A percentile compares a stretch with the other conserved stretches of the same genome.
phyloP scores from a whole-genome alignment of 2,797 vertebrate genomes.

The Sphenopsis melanotis region DNA sequence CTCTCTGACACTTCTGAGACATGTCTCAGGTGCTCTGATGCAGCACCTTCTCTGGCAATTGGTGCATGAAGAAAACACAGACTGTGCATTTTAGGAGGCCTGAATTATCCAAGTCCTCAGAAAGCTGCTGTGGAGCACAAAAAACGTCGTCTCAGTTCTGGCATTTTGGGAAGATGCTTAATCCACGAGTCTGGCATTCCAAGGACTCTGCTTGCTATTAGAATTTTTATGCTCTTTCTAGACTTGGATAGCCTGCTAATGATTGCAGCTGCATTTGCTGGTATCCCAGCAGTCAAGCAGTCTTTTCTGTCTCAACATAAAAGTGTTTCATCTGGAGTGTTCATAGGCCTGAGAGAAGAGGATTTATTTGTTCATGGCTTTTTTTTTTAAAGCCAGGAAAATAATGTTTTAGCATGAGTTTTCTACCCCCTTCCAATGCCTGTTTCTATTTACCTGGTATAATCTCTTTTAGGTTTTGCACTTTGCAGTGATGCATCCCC shows the following conservation, averaged over 20 bases:
- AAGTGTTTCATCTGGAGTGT: background rate
- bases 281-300: background rate
- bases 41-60: background rate
- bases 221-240: background rate
- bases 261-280: background rate
- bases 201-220: background rate
- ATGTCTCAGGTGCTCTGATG: background rate
- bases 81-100: background rate
- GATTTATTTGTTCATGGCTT: background rate
- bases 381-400: background rate
- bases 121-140: background rate
- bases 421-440: background rate
- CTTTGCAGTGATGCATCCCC: background rate
- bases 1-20: background rate
- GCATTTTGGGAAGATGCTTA: background rate
- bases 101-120: background rate
- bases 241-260: background rate
- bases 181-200: background rate
- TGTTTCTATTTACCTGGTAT: background rate
- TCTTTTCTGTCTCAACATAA: background rate
- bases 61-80: background rate
- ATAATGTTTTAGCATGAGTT: background rate
- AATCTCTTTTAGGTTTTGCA: background rate
- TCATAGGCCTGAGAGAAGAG: background rate
- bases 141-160: background rate